phyloP scores from a whole-genome alignment of 2,797 vertebrate genomes.

The Sternotherus odoratus region DNA sequence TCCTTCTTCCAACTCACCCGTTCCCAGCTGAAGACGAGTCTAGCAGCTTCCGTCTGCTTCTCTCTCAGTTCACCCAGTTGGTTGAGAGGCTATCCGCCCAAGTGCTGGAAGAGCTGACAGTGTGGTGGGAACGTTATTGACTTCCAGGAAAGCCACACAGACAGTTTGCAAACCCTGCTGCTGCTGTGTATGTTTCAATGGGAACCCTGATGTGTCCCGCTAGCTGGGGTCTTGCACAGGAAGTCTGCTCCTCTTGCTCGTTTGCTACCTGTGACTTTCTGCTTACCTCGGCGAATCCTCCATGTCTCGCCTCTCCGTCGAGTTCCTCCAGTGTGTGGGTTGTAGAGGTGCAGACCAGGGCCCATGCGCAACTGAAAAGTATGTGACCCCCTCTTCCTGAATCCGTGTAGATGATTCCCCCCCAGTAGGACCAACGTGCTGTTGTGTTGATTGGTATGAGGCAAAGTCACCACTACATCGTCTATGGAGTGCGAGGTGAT shows the following conservation, averaged over 20 bases:
- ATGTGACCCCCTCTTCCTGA: background rate
- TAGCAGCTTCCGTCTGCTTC: background rate
- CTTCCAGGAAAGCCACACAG: accelerated
- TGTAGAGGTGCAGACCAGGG: background rate
- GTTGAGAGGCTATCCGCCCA: background rate
- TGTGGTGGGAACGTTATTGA: background rate
- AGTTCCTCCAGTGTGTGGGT: background rate
- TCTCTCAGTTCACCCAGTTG: background rate
- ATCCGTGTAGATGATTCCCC: accelerated
- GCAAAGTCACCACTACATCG: background rate
- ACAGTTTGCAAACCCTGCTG: background rate
- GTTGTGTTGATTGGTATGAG: background rate
- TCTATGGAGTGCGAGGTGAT: background rate
- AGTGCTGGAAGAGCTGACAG: background rate
- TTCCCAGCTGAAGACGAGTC: conserved; percentile 43
- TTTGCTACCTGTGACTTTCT: conserved; percentile 14
- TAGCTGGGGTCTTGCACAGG: background rate
- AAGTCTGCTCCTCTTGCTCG: background rate
- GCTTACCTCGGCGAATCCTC: background rate
- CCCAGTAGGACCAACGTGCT: background rate
- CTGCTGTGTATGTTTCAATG: background rate
- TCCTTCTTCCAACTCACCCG: conserved; percentile 49
- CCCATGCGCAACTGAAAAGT: background rate
- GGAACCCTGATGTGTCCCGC: background rate
- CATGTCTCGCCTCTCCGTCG: background rate